Evolutionary conservation across 2,797 vertebrate species (phyloP).

Genomic region (Gambusia yucatana): DNA sequence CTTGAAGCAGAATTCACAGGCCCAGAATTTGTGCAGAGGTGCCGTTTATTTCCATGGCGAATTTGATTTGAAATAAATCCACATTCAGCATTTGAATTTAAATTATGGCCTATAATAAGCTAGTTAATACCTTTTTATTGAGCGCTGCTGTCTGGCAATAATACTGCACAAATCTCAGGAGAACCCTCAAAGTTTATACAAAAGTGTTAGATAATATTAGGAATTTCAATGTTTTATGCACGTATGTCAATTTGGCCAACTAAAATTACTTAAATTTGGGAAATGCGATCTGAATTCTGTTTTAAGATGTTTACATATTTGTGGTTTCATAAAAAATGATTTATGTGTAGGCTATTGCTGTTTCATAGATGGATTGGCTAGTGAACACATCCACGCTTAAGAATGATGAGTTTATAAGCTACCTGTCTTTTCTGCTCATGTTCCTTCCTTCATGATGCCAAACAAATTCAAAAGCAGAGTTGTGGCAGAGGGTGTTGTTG

Average conservation of each 20-base stretch:
- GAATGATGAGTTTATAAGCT: constrained; percentile 35
- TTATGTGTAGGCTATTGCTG: constrained; percentile 27
- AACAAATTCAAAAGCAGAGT: constrained; percentile 24
- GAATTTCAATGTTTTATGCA: background rate
- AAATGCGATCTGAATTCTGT: constrained; percentile 61
- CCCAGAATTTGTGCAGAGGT: constrained; percentile 32
- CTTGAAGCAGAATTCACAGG: constrained; percentile 61
- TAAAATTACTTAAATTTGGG: constrained; percentile 3
- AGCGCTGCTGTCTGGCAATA: constrained; percentile 42
- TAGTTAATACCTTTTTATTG: constrained; percentile 30
- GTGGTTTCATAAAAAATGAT: constrained; percentile 37
- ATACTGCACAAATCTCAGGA: constrained; percentile 67
- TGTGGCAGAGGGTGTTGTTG: constrained; percentile 18
- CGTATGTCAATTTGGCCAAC: background rate
- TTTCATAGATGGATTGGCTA: constrained; percentile 49
- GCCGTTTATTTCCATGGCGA: constrained; percentile 40
- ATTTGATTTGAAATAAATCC: background rate
- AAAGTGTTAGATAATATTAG: constrained; percentile 19
- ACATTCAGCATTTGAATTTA: background rate
- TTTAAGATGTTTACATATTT: constrained; percentile 40
- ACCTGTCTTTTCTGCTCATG: constrained; percentile 28
- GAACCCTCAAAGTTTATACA: constrained; percentile 44
- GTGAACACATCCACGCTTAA: constrained; percentile 36
- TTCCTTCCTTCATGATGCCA: constrained; percentile 37
- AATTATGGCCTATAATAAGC: constrained; percentile 19